Conservation (phyloP, 1,140 invertebrate species). For the Bombus affinis region DNA sequence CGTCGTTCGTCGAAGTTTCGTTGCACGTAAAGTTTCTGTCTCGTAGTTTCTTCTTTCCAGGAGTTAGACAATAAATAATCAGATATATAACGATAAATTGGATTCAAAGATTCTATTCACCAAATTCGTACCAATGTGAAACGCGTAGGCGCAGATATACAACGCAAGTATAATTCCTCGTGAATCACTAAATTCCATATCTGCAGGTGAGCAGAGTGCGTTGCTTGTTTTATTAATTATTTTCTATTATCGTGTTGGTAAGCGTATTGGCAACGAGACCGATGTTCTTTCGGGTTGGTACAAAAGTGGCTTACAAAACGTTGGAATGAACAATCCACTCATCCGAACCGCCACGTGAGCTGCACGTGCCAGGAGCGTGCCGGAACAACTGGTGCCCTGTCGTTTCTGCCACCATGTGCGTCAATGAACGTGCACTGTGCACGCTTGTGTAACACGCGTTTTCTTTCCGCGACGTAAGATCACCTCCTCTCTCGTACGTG, state of each 20-base stretch:
- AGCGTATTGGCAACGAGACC: constrained; percentile 30
- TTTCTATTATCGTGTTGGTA: constrained; percentile 50
- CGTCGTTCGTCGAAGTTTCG: too few relatives aligned
- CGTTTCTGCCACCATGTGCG: constrained; percentile 76
- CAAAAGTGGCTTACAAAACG: constrained; percentile 53
- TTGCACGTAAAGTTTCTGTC: too few relatives aligned
- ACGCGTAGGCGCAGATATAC: not conserved
- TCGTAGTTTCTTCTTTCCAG: too few relatives aligned
- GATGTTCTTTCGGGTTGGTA: constrained; percentile 38
- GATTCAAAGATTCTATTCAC: not conserved
- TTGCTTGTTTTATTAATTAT: constrained; percentile 52
- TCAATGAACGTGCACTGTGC: constrained; percentile 61
- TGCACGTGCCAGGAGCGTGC: constrained; percentile 79
- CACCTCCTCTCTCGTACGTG: constrained; percentile 10
- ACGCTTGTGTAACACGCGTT: constrained; percentile 49
- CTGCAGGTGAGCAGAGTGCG: not conserved
- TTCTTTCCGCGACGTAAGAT: constrained; percentile 48
- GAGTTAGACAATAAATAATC: too few relatives aligned
- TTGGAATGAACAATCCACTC: constrained; percentile 82
- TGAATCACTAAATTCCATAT: not conserved
- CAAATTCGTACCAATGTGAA: too few relatives aligned
- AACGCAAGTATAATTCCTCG: not conserved
- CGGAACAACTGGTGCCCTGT: constrained; percentile 78
- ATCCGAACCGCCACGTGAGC: constrained; percentile 74
- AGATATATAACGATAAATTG: not conserved